Conservation (phyloP, 2,113 vertebrate genomes). For the Zingel zingel region DNA sequence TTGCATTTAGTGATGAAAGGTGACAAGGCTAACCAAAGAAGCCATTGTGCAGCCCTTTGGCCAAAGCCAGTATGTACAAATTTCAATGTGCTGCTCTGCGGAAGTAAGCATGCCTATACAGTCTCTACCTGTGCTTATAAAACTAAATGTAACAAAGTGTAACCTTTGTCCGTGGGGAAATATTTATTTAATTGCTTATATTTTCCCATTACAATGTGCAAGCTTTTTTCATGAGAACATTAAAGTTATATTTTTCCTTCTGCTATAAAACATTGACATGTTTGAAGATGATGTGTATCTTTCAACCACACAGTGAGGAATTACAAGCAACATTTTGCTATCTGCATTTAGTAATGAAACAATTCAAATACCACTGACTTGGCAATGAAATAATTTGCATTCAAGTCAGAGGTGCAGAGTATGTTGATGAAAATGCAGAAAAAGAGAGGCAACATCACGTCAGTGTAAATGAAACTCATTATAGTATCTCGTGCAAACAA, state of each 20-base stretch:
- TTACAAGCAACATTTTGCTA: constrained; percentile 16
- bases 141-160: background rate
- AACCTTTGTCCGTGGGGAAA: background rate
- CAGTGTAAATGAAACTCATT: constrained; percentile 59
- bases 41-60: background rate
- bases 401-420: constrained; percentile 21
- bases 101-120: background rate
- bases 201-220: background rate
- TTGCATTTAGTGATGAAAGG: background rate
- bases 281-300: constrained; percentile 20
- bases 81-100: background rate
- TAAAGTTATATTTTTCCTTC: background rate
- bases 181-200: background rate
- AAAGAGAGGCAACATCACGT: constrained; percentile 33
- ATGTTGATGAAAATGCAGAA: constrained; percentile 61
- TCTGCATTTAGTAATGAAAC: constrained; percentile 35
- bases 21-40: constrained; percentile 19
- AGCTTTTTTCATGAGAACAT: background rate
- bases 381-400: constrained; percentile 39
- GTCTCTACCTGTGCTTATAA: background rate
- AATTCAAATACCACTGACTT: constrained; percentile 39
- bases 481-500: constrained; percentile 37
- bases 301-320: constrained; percentile 7
- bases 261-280: constrained; percentile 7
- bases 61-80: background rate